These are phyloP conservation scores for Benthochromis sp. DNA, from an alignment of 2,113 vertebrate genomes.

Conservation along the genomic window DNA sequence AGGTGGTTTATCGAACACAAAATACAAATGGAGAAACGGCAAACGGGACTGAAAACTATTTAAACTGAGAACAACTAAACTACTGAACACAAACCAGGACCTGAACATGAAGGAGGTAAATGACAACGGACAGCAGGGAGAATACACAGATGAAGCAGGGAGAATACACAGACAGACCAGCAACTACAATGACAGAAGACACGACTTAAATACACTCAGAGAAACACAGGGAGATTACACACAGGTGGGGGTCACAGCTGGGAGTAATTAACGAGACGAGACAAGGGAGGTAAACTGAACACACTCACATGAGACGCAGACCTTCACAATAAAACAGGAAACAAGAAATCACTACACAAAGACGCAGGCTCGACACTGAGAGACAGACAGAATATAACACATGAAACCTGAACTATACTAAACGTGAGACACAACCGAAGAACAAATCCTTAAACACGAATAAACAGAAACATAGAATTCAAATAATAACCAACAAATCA, in stretches of 20 bases:
- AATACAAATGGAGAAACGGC: not conserved
- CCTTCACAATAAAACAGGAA: not conserved
- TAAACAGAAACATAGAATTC: not conserved
- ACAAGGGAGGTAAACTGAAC: fast-evolving
- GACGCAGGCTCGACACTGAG: not conserved
- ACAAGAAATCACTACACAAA: not conserved
- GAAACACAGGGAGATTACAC: not conserved
- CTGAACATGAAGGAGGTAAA: not conserved
- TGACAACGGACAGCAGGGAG: no score
- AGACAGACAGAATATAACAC: no score
- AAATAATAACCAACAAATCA: not conserved
- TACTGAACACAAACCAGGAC: not conserved
- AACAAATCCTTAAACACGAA: no score
- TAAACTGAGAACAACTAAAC: not conserved
- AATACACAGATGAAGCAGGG: no score
- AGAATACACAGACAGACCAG: no score
- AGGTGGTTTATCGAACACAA: fast-evolving
- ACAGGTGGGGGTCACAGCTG: not conserved
- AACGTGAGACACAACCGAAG: no score
- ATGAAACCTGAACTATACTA: no score
- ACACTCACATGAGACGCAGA: not conserved
- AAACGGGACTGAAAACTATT: not conserved
- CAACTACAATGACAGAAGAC: not conserved
- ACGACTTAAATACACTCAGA: not conserved
- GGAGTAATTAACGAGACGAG: fast-evolving